A percentile compares a stretch with the other conserved stretches of the same genome.
phyloP scores from a whole-genome alignment of 1,140 invertebrate genomes.

The Apis cerana region DNA sequence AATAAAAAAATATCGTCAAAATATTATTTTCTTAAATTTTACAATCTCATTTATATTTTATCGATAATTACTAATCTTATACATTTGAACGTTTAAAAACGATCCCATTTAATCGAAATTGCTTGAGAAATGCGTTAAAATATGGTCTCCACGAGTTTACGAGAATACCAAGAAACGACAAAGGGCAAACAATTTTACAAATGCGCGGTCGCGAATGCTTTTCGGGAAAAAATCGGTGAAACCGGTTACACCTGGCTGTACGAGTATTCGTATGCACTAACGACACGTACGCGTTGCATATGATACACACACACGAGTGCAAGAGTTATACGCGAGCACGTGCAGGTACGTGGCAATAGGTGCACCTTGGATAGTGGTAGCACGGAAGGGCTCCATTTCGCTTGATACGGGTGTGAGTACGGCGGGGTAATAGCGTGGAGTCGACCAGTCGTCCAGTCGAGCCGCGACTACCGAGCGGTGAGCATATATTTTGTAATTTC shows the following conservation, averaged over 20 bases:
- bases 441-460: conserved; percentile 70
- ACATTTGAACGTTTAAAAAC: background rate
- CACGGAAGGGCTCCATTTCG: conserved; percentile 41
- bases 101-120: background rate
- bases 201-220: conserved; percentile 62
- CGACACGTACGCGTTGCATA: conserved; percentile 32
- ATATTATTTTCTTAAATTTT: too few species aligned
- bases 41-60: too few species aligned
- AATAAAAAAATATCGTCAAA: too few species aligned
- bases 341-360: conserved; percentile 46
- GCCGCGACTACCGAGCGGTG: conserved; percentile 73
- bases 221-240: conserved; percentile 69
- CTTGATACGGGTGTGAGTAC: conserved; percentile 65
- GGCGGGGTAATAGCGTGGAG: conserved; percentile 63
- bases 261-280: conserved; percentile 47
- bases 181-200: conserved; percentile 68
- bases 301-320: conserved; percentile 40
- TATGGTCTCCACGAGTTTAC: background rate
- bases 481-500: conserved; percentile 47
- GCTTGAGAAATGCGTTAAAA: background rate
- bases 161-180: conserved; percentile 45
- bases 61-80: background rate
- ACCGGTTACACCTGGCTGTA: conserved; percentile 66
- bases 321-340: conserved; percentile 55
- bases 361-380: background rate